A percentile compares a stretch with the other conserved stretches of the same genome.
Evolutionary conservation across 1,140 invertebrate genomes (phyloP).

Genomic region (Drosophila burlai): DNA sequence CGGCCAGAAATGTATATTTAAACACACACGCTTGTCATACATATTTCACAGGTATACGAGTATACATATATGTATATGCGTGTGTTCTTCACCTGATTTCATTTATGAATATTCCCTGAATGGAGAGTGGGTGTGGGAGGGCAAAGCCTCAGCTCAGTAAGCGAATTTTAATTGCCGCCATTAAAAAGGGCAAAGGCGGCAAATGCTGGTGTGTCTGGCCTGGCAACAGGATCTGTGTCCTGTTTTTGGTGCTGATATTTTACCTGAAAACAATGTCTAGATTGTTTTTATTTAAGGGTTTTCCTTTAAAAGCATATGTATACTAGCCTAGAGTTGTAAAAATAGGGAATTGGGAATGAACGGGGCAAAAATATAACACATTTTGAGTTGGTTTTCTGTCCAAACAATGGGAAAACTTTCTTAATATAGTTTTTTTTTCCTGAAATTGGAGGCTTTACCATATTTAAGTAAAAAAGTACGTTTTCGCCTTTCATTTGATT

Average conservation of each 20-base stretch:
- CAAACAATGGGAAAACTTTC: too few species aligned
- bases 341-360: not conserved
- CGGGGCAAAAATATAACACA: too few species aligned
- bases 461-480: too few species aligned
- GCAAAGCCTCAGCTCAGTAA: slow-evolving; percentile 19
- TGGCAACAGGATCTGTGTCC: slow-evolving; percentile 17
- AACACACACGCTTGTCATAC: slow-evolving; percentile 18
- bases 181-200: slow-evolving; percentile 27
- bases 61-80: not conserved
- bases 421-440: too few species aligned
- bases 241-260: slow-evolving; percentile 5
- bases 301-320: not conserved
- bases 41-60: slow-evolving; percentile 8
- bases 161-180: slow-evolving; percentile 50
- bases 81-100: slow-evolving; percentile 12
- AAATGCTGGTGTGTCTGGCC: slow-evolving; percentile 11
- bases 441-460: too few species aligned
- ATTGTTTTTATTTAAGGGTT: not conserved
- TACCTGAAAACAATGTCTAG: not conserved
- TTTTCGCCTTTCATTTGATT: not conserved
- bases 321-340: not conserved
- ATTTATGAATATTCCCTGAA: slow-evolving; percentile 10
- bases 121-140: not conserved
- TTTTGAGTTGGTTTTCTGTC: too few species aligned
- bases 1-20: slow-evolving; percentile 38